Evolutionary conservation across 2,888 invertebrate genomes (phyloP).

Genomic region (Habrosyne pyritoides): DNA sequence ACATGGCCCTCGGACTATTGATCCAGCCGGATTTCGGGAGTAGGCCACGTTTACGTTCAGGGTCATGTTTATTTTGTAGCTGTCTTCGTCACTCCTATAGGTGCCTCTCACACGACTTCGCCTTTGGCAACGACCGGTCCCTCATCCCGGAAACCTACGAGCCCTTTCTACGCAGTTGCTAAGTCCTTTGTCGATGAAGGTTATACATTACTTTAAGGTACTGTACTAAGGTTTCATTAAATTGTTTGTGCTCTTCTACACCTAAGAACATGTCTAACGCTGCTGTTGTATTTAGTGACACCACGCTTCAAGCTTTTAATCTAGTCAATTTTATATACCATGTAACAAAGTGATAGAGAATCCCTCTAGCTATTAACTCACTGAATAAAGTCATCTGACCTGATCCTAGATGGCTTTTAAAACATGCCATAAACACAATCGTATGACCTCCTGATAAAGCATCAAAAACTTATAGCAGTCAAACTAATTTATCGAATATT

Average conservation of each 20-base stretch:
- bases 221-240: neutral
- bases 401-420: too few species aligned
- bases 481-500: neutral
- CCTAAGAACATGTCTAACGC: too few species aligned
- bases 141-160: slow-evolving; percentile 37
- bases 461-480: neutral
- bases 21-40: slow-evolving; percentile 48
- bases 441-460: neutral
- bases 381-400: too few species aligned
- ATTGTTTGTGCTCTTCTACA: neutral
- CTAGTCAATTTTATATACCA: too few species aligned
- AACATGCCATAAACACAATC: too few species aligned
- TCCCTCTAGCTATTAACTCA: too few species aligned
- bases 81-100: slow-evolving; percentile 39
- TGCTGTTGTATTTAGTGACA: too few species aligned
- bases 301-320: too few species aligned
- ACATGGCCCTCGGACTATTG: slow-evolving; percentile 40
- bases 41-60: slow-evolving; percentile 58
- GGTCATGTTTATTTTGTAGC: slow-evolving; percentile 61
- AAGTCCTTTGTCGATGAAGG: slow-evolving; percentile 1
- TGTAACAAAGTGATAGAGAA: too few species aligned
- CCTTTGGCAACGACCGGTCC: slow-evolving; percentile 46
- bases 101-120: slow-evolving; percentile 33
- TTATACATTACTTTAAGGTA: too few species aligned
- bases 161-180: slow-evolving; percentile 12